Base-by-base conservation (phyloP, 2,797 vertebrate genomes). In the Eurystomus glaucurus region DNA sequence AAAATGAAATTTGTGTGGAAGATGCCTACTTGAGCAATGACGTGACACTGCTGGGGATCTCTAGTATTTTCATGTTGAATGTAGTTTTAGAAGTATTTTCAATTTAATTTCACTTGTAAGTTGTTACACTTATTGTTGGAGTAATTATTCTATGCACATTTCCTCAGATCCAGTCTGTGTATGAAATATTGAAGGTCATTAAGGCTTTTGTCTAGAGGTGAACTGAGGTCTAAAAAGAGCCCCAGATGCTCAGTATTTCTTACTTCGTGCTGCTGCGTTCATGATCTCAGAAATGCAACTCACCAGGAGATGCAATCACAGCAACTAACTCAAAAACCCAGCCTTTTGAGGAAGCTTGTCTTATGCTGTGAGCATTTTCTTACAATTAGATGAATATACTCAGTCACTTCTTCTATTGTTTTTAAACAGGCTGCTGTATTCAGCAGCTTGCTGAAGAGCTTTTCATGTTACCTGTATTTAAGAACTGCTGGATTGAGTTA, bases 401-500 rank as follows among this genome's bases (percentile, higher is more conserved):
- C 87, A 55, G 82, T 76, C 68, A 65, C 28, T 71, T 62, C n/a
- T 64, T 80, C 48, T n/a, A 35, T 92, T 93, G 93, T 94, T 95
- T 96, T 91, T 85, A 85, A 74, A 61, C 66, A 85, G 46, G 16
- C 68, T 74, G n/a, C 29, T 85, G 55, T 41, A 83, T 95, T 74
- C 28, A 88, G 77, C 60, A 54, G 84, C 78, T 91, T 83, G 54
- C 76, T 96, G 82, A 91, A 75, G 85, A 90, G 78, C 52, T 45
- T 39, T 74, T 77, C 61, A 25, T 37, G 79, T 92, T 94, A 90
- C 92, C 69, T 97, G 77, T 81, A 31, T 79, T 94, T 96, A 90
- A 94, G 93, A 95, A 62, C 62, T 95, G 75, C 85, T 93, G 31
- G 75, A 76, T 14, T 83, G 95, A 83, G 90, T 93, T 90, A 75